Base-by-base conservation (phyloP, 2,888 invertebrate genomes). In the Phalera bucephala region DNA sequence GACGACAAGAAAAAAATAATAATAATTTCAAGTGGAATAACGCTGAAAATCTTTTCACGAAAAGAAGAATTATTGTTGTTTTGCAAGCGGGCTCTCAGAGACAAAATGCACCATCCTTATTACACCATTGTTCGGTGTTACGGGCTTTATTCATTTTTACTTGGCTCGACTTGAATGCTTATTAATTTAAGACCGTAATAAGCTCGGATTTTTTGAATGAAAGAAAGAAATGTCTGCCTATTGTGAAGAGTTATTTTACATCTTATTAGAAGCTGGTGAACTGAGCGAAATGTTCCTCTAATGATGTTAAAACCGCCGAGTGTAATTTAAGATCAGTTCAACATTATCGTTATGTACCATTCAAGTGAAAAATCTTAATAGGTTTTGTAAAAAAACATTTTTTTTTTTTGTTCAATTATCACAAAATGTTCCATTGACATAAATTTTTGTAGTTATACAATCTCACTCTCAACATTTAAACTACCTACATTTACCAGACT, bases 1-100 rank as follows among this genome's bases (percentile, higher is more conserved):
- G 80, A 84, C 75, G 82, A 82, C 82, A 81, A 80, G 84, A 86
- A 87, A 86, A 81, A 84, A 80, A 64, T 64, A 73, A 87, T 85
- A 87, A 88, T 87, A 89, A 89, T 87, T 86, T 89, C 88, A 89
- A 89, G 89, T 89, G 88, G 89, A 88, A 86, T 86, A 88, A 85
- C 83, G 86, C 87, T 88, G 87, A 86, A 87, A 88, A 87, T 87
- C 89, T 88, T 89, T 89, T 89, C 88, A 89, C 75, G 76, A 81
- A 77, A 85, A 85, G 82, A 87, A 87, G 85, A 89, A 88, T 86
- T 88, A 89, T 89, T 89, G 89, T 89, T 89, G 88, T 89, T 89
- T 88, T 89, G 88, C 89, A 89, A 87, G 84, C 85, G 80, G 80
- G 80, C 82, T 80, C 83, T 80, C 81, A 84, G 85, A 83, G 88